phyloP scores from a whole-genome alignment of 2,113 vertebrate species.

The Hydrochoerus hydrochaeris region DNA sequence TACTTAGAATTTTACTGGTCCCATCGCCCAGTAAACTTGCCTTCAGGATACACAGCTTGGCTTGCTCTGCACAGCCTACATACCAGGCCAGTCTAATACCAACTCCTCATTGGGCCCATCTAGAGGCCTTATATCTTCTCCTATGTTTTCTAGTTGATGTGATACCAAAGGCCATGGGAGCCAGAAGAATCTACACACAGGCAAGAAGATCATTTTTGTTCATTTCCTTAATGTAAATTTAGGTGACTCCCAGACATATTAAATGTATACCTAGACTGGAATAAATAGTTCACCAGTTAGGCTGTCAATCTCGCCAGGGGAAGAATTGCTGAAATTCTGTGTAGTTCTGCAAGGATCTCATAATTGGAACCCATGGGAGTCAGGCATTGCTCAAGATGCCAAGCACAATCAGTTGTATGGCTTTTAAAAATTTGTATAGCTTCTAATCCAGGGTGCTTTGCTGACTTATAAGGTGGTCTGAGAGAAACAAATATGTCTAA shows the following conservation, averaged over 20 bases:
- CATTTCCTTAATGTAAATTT: constrained; percentile 1
- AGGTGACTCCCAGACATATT: not conserved
- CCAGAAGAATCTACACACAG: not conserved
- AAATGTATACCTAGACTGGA: not conserved
- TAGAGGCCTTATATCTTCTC: not conserved
- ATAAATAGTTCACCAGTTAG: not conserved
- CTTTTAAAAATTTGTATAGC: not conserved
- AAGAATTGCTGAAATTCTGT: not conserved
- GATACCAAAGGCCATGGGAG: not conserved
- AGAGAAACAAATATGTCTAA: not conserved
- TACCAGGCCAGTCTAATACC: not conserved
- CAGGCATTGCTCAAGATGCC: not conserved
- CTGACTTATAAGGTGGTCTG: not conserved
- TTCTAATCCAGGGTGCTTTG: not conserved
- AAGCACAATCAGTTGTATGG: not conserved
- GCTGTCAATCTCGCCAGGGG: not conserved
- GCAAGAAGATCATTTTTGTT: not conserved
- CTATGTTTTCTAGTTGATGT: not conserved
- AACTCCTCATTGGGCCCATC: not conserved
- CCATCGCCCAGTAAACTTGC: not conserved
- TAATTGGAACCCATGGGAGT: not conserved
- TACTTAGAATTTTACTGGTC: not conserved
- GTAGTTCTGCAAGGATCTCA: not conserved
- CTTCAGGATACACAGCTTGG: not conserved
- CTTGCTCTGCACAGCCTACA: not conserved